These are phyloP conservation scores for Agriopis leucophaearia DNA, from an alignment of 2,888 invertebrate species.

Conservation along the genomic window DNA sequence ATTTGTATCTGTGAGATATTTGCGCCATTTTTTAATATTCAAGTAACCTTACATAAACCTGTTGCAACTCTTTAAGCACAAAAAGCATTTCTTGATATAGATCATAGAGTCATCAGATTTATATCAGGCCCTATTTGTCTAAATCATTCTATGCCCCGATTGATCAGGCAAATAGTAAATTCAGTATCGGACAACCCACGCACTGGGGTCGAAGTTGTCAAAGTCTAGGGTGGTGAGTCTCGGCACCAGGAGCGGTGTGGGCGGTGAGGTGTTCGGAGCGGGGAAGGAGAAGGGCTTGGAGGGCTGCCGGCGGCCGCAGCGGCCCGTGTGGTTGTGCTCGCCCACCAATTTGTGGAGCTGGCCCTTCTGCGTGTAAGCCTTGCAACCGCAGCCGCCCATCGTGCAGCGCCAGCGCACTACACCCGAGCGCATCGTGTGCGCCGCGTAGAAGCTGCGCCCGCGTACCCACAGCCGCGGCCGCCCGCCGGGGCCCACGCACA, in stretches of 20 bases:
- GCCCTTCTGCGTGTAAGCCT: slow-evolving; percentile 81
- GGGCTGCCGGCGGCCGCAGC: slow-evolving; percentile 67
- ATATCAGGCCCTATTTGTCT: no score
- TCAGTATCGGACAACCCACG: slow-evolving; percentile 77
- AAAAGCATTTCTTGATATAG: background rate
- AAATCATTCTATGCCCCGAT: background rate
- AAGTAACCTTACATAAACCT: background rate
- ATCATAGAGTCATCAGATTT: no score
- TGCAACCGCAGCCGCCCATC: slow-evolving; percentile 83
- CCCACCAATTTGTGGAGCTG: slow-evolving; percentile 79
- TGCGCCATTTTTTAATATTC: no score
- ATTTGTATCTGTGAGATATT: background rate
- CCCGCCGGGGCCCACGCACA: slow-evolving; percentile 81
- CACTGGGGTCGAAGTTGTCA: slow-evolving; percentile 77
- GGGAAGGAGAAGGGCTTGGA: slow-evolving; percentile 56
- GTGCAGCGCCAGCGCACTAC: slow-evolving; percentile 83
- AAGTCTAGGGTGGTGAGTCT: slow-evolving; percentile 72
- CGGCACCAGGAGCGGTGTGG: slow-evolving; percentile 69
- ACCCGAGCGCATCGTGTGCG: slow-evolving; percentile 82
- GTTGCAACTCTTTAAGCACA: background rate
- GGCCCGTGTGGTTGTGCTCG: slow-evolving; percentile 79
- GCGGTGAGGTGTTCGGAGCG: slow-evolving; percentile 63
- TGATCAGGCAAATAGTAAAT: background rate
- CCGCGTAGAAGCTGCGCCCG: slow-evolving; percentile 82
- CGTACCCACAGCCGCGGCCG: slow-evolving; percentile 81